phyloP scores from a whole-genome alignment of 2,113 vertebrate species.

The Toxostoma redivivum region DNA sequence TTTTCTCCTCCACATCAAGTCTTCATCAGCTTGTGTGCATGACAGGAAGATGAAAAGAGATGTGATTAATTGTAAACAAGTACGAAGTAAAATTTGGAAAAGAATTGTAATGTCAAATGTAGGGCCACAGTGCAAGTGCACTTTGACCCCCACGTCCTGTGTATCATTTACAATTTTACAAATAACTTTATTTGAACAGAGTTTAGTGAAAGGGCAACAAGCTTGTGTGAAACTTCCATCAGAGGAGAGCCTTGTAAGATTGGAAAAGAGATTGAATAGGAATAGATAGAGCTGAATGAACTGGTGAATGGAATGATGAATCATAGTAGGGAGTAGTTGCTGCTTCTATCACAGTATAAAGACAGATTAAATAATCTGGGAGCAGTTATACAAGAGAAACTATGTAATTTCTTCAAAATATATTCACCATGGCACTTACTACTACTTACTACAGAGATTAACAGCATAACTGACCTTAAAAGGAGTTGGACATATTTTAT shows the following conservation, averaged over 20 bases:
- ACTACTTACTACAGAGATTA: not conserved
- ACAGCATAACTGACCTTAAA: not conserved
- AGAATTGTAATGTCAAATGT: not conserved
- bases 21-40: not conserved
- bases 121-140: rapidly evolving
- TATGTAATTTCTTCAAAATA: not conserved
- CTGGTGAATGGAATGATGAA: not conserved
- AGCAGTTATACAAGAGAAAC: not conserved
- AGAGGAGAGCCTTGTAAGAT: not conserved
- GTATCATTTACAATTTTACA: not conserved
- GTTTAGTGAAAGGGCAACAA: not conserved
- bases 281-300: not conserved
- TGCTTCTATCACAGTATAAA: not conserved
- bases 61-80: not conserved
- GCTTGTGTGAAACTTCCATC: not conserved
- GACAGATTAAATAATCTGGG: not conserved
- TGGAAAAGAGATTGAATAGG: not conserved
- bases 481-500: not conserved
- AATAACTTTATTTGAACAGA: not conserved
- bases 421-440: not conserved
- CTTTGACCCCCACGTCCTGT: not conserved
- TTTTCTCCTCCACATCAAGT: not conserved
- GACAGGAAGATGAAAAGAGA: not conserved
- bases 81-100: not conserved
- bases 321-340: not conserved